Conservation (phyloP, 2,113 vertebrate species). For the Onychostoma macrolepis region DNA sequence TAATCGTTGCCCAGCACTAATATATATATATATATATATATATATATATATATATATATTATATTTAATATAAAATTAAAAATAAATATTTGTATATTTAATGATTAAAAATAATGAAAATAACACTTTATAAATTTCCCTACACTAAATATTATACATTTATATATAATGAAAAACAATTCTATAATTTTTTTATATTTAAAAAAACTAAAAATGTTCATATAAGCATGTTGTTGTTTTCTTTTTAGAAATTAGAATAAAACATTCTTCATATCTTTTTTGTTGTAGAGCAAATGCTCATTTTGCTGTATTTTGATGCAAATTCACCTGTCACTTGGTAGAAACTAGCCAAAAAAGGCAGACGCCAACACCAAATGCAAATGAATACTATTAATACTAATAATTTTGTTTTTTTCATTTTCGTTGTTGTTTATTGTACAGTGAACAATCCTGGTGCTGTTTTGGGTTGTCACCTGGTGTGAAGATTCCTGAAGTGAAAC, state of each 20-base stretch:
- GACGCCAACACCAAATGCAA: neutral
- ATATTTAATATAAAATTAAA: too few relatives aligned
- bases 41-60: too few relatives aligned
- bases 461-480: neutral
- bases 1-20: too few relatives aligned
- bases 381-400: too few relatives aligned
- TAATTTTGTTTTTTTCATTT: too few relatives aligned
- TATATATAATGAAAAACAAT: neutral
- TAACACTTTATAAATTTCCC: neutral
- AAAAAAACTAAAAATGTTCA: too few relatives aligned
- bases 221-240: too few relatives aligned
- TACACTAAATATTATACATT: neutral
- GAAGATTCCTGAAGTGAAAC: neutral
- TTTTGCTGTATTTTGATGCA: neutral
- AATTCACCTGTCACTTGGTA: neutral
- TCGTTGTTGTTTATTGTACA: neutral
- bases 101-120: neutral
- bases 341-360: neutral
- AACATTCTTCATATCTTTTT: neutral
- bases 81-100: too few relatives aligned
- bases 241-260: too few relatives aligned
- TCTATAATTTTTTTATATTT: too few relatives aligned
- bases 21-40: too few relatives aligned
- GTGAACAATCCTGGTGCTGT: neutral
- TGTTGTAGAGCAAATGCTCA: neutral